Evolutionary conservation across 2,113 vertebrate genomes (phyloP).

Genomic region (Nyctereutes procyonoides): DNA sequence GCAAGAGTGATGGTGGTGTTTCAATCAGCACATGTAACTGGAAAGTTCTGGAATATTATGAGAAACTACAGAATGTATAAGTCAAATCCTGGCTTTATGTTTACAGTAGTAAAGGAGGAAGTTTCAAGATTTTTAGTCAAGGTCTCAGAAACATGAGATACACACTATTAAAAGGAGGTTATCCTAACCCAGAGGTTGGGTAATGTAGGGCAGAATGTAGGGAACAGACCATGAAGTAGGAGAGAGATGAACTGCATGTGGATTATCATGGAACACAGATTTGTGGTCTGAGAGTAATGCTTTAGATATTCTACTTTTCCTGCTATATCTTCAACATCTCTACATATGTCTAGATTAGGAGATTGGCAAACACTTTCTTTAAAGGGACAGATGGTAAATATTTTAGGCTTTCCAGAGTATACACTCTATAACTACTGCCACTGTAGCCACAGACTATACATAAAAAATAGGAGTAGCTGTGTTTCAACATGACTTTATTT

Average conservation of each 20-base stretch:
- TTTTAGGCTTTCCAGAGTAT: neutral
- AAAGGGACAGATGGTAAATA: neutral
- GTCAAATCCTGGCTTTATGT: neutral
- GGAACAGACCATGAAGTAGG: too few relatives aligned
- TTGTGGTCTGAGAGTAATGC: neutral
- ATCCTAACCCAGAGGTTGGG: neutral
- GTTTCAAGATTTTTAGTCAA: neutral
- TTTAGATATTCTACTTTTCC: neutral
- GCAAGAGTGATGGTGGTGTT: neutral
- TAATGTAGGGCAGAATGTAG: neutral
- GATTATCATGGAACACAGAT: neutral
- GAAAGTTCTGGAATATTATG: constrained; percentile 23
- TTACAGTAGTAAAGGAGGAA: neutral
- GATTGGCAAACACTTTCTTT: neutral
- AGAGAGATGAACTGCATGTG: neutral
- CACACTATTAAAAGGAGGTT: neutral
- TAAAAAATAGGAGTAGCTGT: neutral
- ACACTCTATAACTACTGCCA: neutral
- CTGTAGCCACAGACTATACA: neutral
- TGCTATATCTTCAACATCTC: neutral
- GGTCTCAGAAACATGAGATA: neutral
- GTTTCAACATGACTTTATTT: neutral
- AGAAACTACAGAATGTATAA: neutral
- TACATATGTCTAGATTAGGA: neutral
- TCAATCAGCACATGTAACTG: neutral